Percentiles rank a stretch among this genome's conserved stretches.
These are phyloP conservation scores for Clivina fossor DNA, from an alignment of 2,888 invertebrate genomes.

Conservation along the genomic window DNA sequence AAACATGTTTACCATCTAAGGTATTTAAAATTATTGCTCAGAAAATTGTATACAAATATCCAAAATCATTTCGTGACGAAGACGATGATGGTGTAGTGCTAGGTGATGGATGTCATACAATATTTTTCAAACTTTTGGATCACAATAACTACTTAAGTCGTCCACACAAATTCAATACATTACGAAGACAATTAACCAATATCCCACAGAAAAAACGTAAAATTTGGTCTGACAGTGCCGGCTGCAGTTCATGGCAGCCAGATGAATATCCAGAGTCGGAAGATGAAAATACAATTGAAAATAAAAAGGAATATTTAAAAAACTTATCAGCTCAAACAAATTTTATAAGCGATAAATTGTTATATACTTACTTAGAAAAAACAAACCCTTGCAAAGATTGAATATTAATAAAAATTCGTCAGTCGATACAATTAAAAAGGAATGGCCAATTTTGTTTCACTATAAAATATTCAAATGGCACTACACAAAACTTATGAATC, in stretches of 20 bases:
- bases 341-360: not conserved
- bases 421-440: not conserved
- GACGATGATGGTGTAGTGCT: conserved; percentile 1
- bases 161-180: not conserved
- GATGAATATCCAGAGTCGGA: conserved; percentile 9
- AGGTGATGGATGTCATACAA: not conserved
- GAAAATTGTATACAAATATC: conserved; percentile 1
- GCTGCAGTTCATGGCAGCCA: conserved; percentile 8
- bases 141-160: conserved; percentile 11
- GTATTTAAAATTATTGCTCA: conserved; percentile 2
- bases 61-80: conserved; percentile 1
- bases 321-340: not conserved
- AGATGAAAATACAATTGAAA: too few species aligned
- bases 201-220: conserved; percentile 4
- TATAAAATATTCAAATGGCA: conserved; percentile 6
- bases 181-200: not conserved
- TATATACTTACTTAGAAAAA: not conserved
- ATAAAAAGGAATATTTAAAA: too few species aligned
- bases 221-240: not conserved
- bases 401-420: conserved; percentile 6
- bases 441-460: conserved; percentile 10
- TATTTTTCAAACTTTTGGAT: conserved; percentile 3
- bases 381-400: not conserved
- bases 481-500: conserved; percentile 8
- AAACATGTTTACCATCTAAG: conserved; percentile 1